Percentiles rank a stretch among this genome's conserved stretches.
phyloP scores from a whole-genome alignment of 2,888 invertebrate species.

The Drosophila subquinaria region DNA sequence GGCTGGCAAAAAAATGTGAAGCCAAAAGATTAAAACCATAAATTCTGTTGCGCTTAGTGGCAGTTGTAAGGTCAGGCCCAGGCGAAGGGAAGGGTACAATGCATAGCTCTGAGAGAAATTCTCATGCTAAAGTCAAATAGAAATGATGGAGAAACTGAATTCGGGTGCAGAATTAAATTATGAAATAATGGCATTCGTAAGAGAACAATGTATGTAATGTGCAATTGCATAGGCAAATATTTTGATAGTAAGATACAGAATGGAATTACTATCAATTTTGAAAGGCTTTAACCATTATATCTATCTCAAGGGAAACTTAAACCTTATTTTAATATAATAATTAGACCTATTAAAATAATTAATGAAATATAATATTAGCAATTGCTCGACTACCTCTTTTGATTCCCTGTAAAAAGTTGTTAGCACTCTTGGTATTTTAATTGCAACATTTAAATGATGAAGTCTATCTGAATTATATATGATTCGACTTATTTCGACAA shows the following conservation, averaged over 20 bases:
- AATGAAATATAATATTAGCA: too few species aligned
- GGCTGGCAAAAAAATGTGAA: slow-evolving; percentile 64
- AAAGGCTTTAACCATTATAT: neutral
- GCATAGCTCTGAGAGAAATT: neutral
- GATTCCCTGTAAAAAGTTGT: too few species aligned
- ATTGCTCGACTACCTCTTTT: too few species aligned
- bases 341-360: too few species aligned
- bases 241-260: slow-evolving; percentile 10
- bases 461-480: neutral
- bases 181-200: slow-evolving; percentile 24
- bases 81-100: slow-evolving; percentile 5
- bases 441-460: neutral
- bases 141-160: slow-evolving; percentile 23
- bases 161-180: slow-evolving; percentile 42
- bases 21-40: slow-evolving; percentile 80
- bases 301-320: too few species aligned
- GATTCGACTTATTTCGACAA: too few species aligned
- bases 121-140: slow-evolving; percentile 31
- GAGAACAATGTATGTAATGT: neutral
- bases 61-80: slow-evolving; percentile 19
- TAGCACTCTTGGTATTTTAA: neutral
- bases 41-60: slow-evolving; percentile 67
- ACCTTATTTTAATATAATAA: too few species aligned
- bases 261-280: neutral
- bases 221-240: slow-evolving; percentile 1